Conservation (phyloP, 1,140 invertebrate species). For the Manduca sexta region DNA sequence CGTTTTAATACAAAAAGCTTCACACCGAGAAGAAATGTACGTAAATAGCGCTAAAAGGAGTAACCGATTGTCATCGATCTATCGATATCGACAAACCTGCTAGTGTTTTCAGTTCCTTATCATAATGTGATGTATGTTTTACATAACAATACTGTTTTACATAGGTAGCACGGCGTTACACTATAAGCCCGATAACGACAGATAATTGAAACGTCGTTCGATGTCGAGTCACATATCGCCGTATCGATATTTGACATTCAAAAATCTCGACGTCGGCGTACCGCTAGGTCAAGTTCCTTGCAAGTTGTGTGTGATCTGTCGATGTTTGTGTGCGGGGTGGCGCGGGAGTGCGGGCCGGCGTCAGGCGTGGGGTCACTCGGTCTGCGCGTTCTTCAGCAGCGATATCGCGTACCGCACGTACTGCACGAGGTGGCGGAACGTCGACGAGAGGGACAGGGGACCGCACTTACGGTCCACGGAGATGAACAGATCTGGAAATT, state of each 20-base stretch:
- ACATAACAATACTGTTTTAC: neutral
- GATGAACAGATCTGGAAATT: constrained; percentile 81
- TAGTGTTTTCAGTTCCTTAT: neutral
- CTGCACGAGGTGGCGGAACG: constrained; percentile 81
- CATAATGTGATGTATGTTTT: constrained; percentile 2
- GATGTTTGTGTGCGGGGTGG: neutral
- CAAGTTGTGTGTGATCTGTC: neutral
- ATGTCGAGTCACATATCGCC: no score
- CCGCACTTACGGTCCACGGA: constrained; percentile 82
- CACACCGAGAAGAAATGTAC: no score
- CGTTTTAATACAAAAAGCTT: no score
- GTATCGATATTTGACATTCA: no score
- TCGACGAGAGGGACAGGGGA: constrained; percentile 82
- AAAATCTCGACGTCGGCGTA: no score
- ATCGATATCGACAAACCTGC: neutral
- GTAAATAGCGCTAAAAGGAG: no score
- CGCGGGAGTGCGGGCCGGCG: constrained; percentile 1
- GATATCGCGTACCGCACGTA: constrained; percentile 77
- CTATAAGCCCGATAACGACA: no score
- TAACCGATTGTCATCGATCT: neutral
- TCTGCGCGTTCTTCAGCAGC: constrained; percentile 53
- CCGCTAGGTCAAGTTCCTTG: no score
- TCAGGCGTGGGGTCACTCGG: constrained; percentile 43
- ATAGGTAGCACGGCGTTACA: neutral
- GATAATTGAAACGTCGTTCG: no score